A percentile compares a stretch with the other conserved stretches of the same genome.
Evolutionary conservation across 2,888 invertebrate genomes (phyloP).

Genomic region (Bombyx huttoni): DNA sequence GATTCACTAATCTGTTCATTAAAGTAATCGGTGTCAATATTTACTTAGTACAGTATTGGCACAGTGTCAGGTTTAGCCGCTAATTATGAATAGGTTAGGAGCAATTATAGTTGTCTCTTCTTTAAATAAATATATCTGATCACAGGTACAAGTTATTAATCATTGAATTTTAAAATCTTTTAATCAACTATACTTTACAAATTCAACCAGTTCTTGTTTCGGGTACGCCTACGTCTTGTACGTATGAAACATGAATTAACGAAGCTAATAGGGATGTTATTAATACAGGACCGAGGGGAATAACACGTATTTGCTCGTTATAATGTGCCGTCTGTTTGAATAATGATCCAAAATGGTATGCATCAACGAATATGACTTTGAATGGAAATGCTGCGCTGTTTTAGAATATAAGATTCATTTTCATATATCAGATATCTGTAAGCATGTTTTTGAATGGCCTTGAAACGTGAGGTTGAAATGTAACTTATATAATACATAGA

Average conservation of each 20-base stretch:
- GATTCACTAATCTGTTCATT: too few species aligned
- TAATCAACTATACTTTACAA: background rate
- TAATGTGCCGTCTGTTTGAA: background rate
- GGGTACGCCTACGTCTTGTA: background rate
- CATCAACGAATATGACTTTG: background rate
- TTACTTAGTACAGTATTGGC: too few species aligned
- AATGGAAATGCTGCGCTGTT: background rate
- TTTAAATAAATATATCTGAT: background rate
- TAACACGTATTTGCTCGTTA: background rate
- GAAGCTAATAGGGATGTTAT: background rate
- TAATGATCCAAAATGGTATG: background rate
- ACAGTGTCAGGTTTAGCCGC: too few species aligned
- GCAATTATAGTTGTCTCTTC: too few species aligned
- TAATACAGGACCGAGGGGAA: background rate
- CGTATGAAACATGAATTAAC: background rate
- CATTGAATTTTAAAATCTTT: background rate
- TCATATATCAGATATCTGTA: background rate
- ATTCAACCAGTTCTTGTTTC: background rate
- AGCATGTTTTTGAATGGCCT: background rate
- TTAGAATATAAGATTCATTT: background rate
- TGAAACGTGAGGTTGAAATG: too few species aligned
- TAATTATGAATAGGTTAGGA: too few species aligned
- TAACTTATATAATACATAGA: too few species aligned
- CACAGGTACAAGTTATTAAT: background rate
- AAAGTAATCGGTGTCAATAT: too few species aligned